Evolutionary conservation across 2,797 vertebrate genomes (phyloP).

Genomic region (Pipistrellus pipistrellus): DNA sequence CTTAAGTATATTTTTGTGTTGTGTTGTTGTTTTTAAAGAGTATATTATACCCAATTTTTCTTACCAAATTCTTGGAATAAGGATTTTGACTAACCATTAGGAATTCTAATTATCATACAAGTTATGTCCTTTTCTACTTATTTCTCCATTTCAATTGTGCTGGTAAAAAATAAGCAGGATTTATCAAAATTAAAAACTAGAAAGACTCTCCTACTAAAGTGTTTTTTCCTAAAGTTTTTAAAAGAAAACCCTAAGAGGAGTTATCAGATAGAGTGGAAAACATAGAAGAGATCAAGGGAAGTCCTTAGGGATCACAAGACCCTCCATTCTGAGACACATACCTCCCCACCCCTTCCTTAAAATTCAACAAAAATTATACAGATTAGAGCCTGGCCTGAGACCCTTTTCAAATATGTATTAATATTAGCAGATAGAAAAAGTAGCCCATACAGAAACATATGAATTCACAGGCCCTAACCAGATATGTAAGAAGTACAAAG

Average conservation of each 20-base stretch:
- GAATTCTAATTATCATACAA: neutral
- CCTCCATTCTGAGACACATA: neutral
- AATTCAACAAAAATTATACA: neutral
- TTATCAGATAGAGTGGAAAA: neutral
- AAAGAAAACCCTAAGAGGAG: neutral
- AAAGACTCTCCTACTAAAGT: neutral
- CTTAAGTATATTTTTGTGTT: neutral
- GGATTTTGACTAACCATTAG: neutral
- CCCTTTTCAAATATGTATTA: neutral
- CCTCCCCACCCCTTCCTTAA: neutral
- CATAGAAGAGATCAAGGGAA: neutral
- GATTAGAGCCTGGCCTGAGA: neutral
- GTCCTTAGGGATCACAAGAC: accelerated
- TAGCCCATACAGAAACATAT: neutral
- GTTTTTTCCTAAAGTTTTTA: neutral
- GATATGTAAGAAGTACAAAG: neutral
- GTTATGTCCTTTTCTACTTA: neutral
- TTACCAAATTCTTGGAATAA: conserved; percentile 3
- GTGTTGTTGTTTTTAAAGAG: neutral
- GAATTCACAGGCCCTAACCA: neutral
- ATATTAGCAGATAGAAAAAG: neutral
- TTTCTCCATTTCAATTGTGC: neutral
- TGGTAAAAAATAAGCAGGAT: neutral
- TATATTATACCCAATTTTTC: neutral
- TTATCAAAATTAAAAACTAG: conserved; percentile 19